Percentiles rank a stretch among this genome's conserved stretches.
Conservation (phyloP, 2,797 vertebrate species). For the Simalia tracyae region DNA sequence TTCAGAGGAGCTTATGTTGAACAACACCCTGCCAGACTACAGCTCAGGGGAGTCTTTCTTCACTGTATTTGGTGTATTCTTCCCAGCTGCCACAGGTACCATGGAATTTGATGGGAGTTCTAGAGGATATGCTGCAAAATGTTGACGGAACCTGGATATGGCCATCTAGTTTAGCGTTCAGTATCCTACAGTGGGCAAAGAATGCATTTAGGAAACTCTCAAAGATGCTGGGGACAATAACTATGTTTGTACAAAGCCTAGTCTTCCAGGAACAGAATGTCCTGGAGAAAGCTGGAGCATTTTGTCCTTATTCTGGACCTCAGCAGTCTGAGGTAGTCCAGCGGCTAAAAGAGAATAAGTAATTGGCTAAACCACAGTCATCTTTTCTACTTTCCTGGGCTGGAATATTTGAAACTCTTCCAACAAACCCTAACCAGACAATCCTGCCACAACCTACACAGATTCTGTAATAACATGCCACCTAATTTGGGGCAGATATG, state of each 20-base stretch:
- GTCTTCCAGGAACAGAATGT: background rate
- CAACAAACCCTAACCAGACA: background rate
- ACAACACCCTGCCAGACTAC: conserved; percentile 88
- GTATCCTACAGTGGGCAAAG: background rate
- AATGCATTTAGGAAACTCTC: background rate
- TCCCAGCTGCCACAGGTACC: conserved; percentile 94
- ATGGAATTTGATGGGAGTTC: background rate
- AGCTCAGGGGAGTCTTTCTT: conserved; percentile 91
- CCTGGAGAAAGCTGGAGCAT: background rate
- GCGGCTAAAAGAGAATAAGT: background rate
- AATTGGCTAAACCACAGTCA: background rate
- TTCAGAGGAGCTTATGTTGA: conserved; percentile 80
- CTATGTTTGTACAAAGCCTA: background rate
- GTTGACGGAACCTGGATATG: background rate
- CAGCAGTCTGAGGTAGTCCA: background rate
- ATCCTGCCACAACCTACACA: background rate
- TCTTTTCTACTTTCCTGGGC: background rate
- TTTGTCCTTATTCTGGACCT: background rate
- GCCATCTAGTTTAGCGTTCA: background rate
- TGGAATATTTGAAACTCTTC: background rate
- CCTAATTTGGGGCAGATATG: background rate
- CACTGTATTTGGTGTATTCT: conserved; percentile 96
- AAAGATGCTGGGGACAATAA: background rate
- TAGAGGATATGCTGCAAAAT: background rate
- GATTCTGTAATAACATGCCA: background rate